These are phyloP conservation scores for Scatophagus argus DNA, from an alignment of 2,113 vertebrate genomes.

Conservation along the genomic window DNA sequence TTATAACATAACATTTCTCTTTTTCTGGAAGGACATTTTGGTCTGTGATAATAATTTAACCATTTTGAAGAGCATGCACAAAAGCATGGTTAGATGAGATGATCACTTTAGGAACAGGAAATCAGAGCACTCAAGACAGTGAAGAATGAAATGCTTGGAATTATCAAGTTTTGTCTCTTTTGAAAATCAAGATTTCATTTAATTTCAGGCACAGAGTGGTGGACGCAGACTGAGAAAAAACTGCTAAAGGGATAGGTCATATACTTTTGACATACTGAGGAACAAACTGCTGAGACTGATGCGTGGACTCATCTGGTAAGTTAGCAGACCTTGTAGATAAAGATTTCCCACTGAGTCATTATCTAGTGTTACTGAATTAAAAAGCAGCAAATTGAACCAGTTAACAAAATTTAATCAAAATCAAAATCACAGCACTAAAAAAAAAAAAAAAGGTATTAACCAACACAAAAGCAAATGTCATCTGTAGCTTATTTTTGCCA, in stretches of 20 bases:
- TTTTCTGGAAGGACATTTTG: background rate
- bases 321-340: background rate
- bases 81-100: background rate
- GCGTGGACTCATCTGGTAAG: too few relatives aligned
- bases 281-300: too few relatives aligned
- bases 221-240: background rate
- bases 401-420: background rate
- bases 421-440: background rate
- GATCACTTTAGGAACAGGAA: conserved; percentile 1
- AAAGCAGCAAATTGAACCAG: conserved; percentile 2
- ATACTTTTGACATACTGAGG: too few relatives aligned
- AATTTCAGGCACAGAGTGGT: background rate
- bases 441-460: background rate
- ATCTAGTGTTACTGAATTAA: background rate
- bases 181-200: background rate
- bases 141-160: background rate
- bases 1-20: background rate
- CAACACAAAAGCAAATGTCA: background rate
- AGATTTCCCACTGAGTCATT: background rate
- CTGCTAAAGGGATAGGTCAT: background rate
- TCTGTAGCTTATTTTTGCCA: background rate
- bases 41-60: background rate
- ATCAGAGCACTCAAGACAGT: background rate
- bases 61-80: background rate
- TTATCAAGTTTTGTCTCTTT: background rate